Evolutionary conservation across 1,140 invertebrate species (phyloP).

Genomic region (Globodera rostochiensis): DNA sequence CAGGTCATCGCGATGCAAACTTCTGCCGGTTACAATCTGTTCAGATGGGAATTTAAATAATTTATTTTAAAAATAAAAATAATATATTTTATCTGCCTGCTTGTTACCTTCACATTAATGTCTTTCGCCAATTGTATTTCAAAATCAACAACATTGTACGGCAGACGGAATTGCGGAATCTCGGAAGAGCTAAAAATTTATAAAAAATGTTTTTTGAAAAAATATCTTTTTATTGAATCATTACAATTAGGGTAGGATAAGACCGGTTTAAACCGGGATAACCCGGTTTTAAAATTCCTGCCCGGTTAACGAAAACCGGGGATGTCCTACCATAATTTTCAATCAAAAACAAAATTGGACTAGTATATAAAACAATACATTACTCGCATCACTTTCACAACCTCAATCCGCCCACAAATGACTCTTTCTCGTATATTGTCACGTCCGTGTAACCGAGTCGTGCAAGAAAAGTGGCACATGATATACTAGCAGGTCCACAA

Average conservation of each 20-base stretch:
- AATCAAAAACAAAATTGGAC: too few relatives aligned
- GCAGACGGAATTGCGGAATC: constrained; percentile 93
- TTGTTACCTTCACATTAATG: constrained; percentile 84
- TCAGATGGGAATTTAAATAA: not conserved
- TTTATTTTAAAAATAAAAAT: not conserved
- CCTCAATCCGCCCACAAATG: constrained; percentile 85
- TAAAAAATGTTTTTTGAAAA: too few relatives aligned
- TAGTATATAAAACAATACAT: too few relatives aligned
- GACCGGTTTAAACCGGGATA: not conserved
- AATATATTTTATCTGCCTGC: constrained; percentile 41
- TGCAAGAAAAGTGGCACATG: constrained; percentile 91
- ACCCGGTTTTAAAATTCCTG: too few relatives aligned
- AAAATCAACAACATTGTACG: constrained; percentile 87
- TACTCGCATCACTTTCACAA: constrained; percentile 54
- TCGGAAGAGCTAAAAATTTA: constrained; percentile 77
- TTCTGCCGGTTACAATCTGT: constrained; percentile 66
- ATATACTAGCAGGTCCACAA: constrained; percentile 92
- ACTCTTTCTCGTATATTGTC: constrained; percentile 87
- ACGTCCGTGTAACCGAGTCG: constrained; percentile 87
- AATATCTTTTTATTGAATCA: not conserved
- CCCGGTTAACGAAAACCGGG: too few relatives aligned
- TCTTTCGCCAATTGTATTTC: constrained; percentile 88
- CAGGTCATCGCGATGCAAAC: constrained; percentile 65
- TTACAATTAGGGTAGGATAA: too few relatives aligned
- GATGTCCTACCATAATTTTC: too few relatives aligned